Evolutionary conservation across 2,888 invertebrate genomes (phyloP).

Genomic region (Steromphala cineraria): DNA sequence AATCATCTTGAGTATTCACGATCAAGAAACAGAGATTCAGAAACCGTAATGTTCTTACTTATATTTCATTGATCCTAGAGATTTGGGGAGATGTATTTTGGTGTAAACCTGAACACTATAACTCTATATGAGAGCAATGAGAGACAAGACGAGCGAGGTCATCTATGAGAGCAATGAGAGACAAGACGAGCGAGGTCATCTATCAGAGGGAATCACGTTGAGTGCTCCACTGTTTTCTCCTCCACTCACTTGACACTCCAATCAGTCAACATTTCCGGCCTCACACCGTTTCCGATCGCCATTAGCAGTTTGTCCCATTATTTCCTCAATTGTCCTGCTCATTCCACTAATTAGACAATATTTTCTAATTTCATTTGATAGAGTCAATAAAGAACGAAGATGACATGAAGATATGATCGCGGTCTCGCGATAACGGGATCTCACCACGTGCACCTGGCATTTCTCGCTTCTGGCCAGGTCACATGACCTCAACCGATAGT

Average conservation of each 20-base stretch:
- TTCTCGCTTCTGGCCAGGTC: background rate
- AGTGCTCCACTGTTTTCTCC: background rate
- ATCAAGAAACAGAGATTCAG: no score
- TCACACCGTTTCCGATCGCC: background rate
- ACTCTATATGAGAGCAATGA: no score
- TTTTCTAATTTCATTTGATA: conserved; percentile 18
- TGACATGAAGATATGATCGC: background rate
- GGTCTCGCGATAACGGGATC: background rate
- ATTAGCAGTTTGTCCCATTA: conserved; percentile 12
- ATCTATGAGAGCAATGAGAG: no score
- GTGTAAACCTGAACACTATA: no score
- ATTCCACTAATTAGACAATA: conserved; percentile 10
- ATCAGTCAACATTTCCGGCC: conserved; percentile 12
- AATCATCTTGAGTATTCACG: no score
- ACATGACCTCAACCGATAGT: background rate
- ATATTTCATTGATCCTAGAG: no score
- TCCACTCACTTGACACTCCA: background rate
- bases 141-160: no score
- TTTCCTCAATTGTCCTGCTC: conserved; percentile 16
- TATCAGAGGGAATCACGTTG: no score
- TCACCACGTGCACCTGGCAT: background rate
- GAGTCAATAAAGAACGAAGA: conserved; percentile 13
- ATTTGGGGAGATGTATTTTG: no score
- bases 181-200: no score
- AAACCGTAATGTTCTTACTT: no score